Percentiles rank a stretch among this genome's conserved stretches.
Evolutionary conservation across 2,888 invertebrate species (phyloP).

Genomic region (Leptogaster cylindrica): DNA sequence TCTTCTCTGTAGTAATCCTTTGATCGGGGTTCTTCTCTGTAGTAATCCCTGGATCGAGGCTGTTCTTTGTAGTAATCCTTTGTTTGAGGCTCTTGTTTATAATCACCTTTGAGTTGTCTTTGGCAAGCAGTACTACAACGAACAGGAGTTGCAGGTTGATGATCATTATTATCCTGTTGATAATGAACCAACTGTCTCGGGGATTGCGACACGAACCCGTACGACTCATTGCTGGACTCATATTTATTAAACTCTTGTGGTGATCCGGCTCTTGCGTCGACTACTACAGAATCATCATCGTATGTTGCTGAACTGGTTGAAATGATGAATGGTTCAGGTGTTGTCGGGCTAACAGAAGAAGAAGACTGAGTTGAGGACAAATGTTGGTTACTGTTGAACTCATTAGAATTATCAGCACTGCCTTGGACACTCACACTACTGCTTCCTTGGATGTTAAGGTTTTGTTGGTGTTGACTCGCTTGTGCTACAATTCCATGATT

Average conservation of each 20-base stretch:
- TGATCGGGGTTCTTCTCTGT: too few relatives aligned
- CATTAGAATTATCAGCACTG: background rate
- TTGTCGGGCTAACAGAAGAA: slow-evolving; percentile 37
- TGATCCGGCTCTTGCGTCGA: slow-evolving; percentile 48
- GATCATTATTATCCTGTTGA: background rate
- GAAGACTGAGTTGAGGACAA: slow-evolving; percentile 40
- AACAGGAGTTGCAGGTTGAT: background rate
- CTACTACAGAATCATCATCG: slow-evolving; percentile 47
- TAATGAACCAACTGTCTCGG: background rate
- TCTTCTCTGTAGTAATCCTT: too few relatives aligned
- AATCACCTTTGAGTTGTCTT: background rate
- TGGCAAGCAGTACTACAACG: slow-evolving; percentile 9
- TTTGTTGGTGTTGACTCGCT: background rate
- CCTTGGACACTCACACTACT: background rate
- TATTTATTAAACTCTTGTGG: background rate
- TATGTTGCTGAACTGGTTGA: slow-evolving; percentile 42
- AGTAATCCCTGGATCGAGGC: too few relatives aligned
- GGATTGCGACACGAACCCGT: background rate
- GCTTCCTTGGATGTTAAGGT: background rate
- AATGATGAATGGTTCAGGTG: slow-evolving; percentile 43
- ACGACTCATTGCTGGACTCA: background rate
- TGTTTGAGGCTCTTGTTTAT: background rate
- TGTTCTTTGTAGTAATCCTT: too few relatives aligned
- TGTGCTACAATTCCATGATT: slow-evolving; percentile 18
- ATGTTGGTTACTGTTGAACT: too few relatives aligned